Conservation (phyloP, 2,888 invertebrate species). For the Andrena haemorrhoa region DNA sequence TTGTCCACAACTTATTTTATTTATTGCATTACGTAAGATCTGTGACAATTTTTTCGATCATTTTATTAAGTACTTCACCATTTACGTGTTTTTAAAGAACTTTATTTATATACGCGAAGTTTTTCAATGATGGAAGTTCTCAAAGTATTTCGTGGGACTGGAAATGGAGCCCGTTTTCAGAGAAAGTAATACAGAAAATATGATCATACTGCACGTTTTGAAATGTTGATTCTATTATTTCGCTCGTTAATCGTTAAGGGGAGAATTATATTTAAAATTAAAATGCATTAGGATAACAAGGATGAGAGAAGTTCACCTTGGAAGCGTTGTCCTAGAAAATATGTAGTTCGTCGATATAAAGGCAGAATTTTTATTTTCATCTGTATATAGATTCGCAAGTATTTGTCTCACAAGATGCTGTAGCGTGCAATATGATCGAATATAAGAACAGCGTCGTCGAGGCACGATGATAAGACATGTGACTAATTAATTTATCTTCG, state of each 20-base stretch:
- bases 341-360: slow-evolving; percentile 25
- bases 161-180: slow-evolving; percentile 37
- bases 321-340: slow-evolving; percentile 8
- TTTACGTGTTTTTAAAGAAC: too few species aligned
- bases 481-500: slow-evolving; percentile 64
- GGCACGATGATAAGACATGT: slow-evolving; percentile 60
- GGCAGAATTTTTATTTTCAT: slow-evolving; percentile 40
- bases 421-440: slow-evolving; percentile 74
- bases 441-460: slow-evolving; percentile 54
- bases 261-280: slow-evolving; percentile 32
- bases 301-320: background rate
- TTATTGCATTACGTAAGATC: slow-evolving; percentile 70
- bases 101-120: slow-evolving; percentile 51
- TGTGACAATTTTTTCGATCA: slow-evolving; percentile 43
- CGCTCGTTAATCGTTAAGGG: slow-evolving; percentile 14
- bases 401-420: slow-evolving; percentile 56
- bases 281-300: slow-evolving; percentile 5
- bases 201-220: slow-evolving; percentile 70
- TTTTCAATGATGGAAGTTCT: slow-evolving; percentile 53
- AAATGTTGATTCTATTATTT: slow-evolving; percentile 20
- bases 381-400: slow-evolving; percentile 18
- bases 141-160: slow-evolving; percentile 38
- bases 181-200: slow-evolving; percentile 57
- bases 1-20: slow-evolving; percentile 64
- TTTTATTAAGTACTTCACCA: slow-evolving; percentile 41